phyloP scores from a whole-genome alignment of 1,140 invertebrate species.

The Bombus cullumanus region DNA sequence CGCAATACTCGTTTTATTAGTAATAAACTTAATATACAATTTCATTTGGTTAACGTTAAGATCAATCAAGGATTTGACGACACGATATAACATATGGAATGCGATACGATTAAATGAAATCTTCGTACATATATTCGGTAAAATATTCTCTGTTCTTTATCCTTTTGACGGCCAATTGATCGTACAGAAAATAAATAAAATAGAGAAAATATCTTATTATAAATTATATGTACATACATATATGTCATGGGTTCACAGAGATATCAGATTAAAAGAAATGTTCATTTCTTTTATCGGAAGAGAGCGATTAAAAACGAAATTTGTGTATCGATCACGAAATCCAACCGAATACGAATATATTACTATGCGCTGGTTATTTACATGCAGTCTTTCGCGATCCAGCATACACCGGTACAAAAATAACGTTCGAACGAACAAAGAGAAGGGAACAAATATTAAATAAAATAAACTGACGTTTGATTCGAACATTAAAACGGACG shows the following conservation, averaged over 20 bases:
- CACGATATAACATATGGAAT: not conserved
- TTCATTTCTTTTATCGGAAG: not conserved
- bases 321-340: conserved; percentile 32
- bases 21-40: not conserved
- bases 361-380: conserved; percentile 67
- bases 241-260: not conserved
- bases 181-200: not conserved
- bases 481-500: conserved; percentile 33
- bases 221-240: not conserved
- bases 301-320: not conserved
- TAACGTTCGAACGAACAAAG: conserved; percentile 39
- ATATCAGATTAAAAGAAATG: not conserved
- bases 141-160: not conserved
- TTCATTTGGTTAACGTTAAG: not conserved
- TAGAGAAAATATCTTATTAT: not conserved
- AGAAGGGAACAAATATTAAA: not conserved
- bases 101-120: not conserved
- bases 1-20: not conserved
- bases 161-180: not conserved
- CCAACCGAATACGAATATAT: conserved; percentile 60
- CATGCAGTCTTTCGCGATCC: conserved; percentile 65
- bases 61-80: too few relatives aligned
- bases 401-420: conserved; percentile 55
- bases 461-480: conserved; percentile 30
- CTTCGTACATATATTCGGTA: not conserved